phyloP scores from a whole-genome alignment of 2,797 vertebrate genomes.

The Simalia tracyae region DNA sequence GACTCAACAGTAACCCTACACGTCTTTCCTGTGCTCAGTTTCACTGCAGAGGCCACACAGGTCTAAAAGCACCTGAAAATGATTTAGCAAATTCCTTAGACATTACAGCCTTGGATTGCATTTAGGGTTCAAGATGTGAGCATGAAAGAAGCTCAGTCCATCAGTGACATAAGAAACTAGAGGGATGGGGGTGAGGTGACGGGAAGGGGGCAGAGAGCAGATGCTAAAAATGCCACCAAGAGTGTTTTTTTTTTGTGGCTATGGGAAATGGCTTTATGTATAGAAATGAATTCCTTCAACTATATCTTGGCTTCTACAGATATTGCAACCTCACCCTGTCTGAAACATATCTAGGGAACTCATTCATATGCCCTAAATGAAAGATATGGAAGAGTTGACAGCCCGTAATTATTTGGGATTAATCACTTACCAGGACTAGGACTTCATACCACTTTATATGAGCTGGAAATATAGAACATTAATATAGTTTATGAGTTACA shows the following conservation, averaged over 20 bases:
- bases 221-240: not conserved
- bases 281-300: not conserved
- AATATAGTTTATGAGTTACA: conserved; percentile 4
- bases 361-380: not conserved
- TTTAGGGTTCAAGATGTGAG: not conserved
- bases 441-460: not conserved
- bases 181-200: not conserved
- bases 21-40: conserved; percentile 31
- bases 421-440: conserved; percentile 1
- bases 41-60: conserved; percentile 35
- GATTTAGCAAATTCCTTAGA: conserved; percentile 55
- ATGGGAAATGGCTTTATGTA: not conserved
- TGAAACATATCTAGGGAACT: not conserved
- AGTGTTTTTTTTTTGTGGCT: not conserved
- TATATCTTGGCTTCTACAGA: conserved; percentile 18
- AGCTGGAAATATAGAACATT: conserved; percentile 14
- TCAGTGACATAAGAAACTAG: not conserved
- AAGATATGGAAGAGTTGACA: not conserved
- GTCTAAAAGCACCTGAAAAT: conserved; percentile 54
- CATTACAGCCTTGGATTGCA: conserved; percentile 36
- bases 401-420: not conserved
- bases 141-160: rapidly evolving
- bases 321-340: not conserved
- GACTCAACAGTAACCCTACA: conserved; percentile 28
- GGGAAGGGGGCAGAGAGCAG: not conserved